These are phyloP conservation scores for Poeciliopsis retropinna DNA, from an alignment of 2,113 vertebrate genomes.

Conservation along the genomic window DNA sequence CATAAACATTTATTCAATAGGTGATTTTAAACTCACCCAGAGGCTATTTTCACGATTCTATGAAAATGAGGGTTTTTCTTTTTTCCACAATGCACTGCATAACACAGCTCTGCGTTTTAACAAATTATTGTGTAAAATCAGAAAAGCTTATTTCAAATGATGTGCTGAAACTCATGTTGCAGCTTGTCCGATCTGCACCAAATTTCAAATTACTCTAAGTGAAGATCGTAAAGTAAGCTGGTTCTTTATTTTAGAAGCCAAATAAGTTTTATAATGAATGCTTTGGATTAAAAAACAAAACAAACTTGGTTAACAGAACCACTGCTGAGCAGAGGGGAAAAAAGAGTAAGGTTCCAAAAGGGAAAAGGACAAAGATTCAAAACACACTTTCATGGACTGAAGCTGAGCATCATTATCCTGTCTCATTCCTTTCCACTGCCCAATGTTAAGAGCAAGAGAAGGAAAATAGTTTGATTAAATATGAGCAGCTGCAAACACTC, in stretches of 20 bases:
- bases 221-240: slow-evolving; percentile 22
- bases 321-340: neutral
- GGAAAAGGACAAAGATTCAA: neutral
- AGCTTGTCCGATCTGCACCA: slow-evolving; percentile 22
- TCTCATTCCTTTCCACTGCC: slow-evolving; percentile 24
- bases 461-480: slow-evolving; percentile 42
- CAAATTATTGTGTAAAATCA: slow-evolving; percentile 33
- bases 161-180: slow-evolving; percentile 7
- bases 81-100: slow-evolving; percentile 5
- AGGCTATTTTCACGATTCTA: slow-evolving; percentile 9
- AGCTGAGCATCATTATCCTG: slow-evolving; percentile 25
- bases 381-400: slow-evolving; percentile 2
- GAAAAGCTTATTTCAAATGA: slow-evolving; percentile 2
- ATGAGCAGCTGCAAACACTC: slow-evolving; percentile 73
- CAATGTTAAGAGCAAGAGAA: slow-evolving; percentile 16
- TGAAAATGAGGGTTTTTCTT: neutral
- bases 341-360: neutral
- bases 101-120: slow-evolving; percentile 26
- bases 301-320: slow-evolving; percentile 18
- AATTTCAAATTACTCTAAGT: slow-evolving; percentile 25
- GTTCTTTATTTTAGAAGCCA: slow-evolving; percentile 19
- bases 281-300: slow-evolving; percentile 22
- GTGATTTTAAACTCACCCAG: slow-evolving; percentile 16
- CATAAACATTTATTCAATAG: slow-evolving; percentile 38
- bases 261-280: slow-evolving; percentile 23